Evolutionary conservation across 2,797 vertebrate genomes (phyloP), one percentile per base, ranked within the genome.

Genomic region (Peromyscus attwateri): DNA sequence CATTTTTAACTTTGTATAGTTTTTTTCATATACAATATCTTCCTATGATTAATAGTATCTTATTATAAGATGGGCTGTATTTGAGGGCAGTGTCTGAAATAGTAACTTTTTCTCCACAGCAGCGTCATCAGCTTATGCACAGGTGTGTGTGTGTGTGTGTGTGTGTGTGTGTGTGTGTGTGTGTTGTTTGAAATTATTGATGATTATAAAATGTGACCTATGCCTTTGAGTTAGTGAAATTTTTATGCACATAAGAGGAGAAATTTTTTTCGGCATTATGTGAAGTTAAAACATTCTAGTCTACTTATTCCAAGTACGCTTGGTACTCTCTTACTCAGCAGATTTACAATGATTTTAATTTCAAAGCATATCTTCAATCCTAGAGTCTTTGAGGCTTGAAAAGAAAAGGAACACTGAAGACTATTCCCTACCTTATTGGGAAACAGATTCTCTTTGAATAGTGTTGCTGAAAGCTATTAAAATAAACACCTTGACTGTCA

Each of bases 351-450:
- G 68, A 95, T 96, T 97, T 97, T 96, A 92, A 96, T 95, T 94
- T 96, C 96, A 97, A 97, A 95, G 71, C 49, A 55, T n/a, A 49
- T 83, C 64, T 97, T 97, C 97, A 96, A 96, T 97, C 88, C 84
- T 95, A 88, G 37, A 94, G 17, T 95, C 84, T 96, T 97, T 97
- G 97, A 96, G 82, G 73, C 91, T 95, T 83, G 31, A 71, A 96
- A 97, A 96, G 64, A 95, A 94, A 97, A 37, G 87, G 66, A 95
- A 73, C 9, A 23, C 40, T 97, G 84, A 97, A 91, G 52, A 91
- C 46, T 92, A 1, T 93, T 87, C 34, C 27, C 23, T 75, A 62
- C 80, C 89, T 96, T 89, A 88, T 73, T 96, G 52, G 46, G 25
- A 46, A 92, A 57, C 82, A 94, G 87, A 96, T 82, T 95, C 49